Percentiles rank a stretch among this genome's conserved stretches.
Evolutionary conservation across 64 coral and sea anemone genomes (phyloP).

Genomic region (Anthopleura sola): DNA sequence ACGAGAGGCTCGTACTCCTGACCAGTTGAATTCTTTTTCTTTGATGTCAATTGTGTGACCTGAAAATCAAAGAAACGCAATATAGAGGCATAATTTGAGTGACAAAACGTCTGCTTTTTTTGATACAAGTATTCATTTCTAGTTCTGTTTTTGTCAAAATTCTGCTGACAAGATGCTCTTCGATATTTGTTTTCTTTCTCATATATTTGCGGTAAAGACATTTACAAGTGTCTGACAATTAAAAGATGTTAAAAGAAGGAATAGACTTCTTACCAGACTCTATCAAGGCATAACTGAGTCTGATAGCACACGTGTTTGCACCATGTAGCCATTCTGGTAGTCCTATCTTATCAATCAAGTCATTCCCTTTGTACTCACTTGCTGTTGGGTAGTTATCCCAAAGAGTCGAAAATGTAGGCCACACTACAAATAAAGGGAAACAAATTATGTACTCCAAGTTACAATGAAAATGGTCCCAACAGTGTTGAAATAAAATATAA

Average conservation of each 20-base stretch:
- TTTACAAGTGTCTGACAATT: no score
- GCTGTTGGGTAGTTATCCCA: constrained; percentile 28
- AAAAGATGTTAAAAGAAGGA: no score
- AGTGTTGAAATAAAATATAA: no score
- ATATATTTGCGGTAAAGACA: no score
- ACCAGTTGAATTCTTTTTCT: not conserved
- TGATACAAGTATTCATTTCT: no score
- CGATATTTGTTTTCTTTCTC: no score
- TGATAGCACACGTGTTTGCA: constrained; percentile 37
- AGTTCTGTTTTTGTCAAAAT: no score
- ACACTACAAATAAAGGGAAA: not conserved
- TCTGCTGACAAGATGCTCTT: no score
- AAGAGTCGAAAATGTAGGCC: constrained; percentile 23
- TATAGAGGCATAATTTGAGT: no score
- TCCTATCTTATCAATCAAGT: constrained; percentile 17
- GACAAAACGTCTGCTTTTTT: no score
- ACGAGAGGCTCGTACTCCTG: constrained; percentile 2
- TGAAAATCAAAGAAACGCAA: not conserved
- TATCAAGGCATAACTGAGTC: constrained; percentile 37
- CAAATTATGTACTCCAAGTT: no score
- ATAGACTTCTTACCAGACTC: constrained; percentile 11
- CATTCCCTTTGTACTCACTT: not conserved
- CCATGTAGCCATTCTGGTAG: constrained; percentile 7
- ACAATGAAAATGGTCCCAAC: no score
- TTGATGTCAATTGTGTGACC: constrained; percentile 5